phyloP scores from a whole-genome alignment of 2,888 invertebrate species.

The Tetramorium bicarinatum region DNA sequence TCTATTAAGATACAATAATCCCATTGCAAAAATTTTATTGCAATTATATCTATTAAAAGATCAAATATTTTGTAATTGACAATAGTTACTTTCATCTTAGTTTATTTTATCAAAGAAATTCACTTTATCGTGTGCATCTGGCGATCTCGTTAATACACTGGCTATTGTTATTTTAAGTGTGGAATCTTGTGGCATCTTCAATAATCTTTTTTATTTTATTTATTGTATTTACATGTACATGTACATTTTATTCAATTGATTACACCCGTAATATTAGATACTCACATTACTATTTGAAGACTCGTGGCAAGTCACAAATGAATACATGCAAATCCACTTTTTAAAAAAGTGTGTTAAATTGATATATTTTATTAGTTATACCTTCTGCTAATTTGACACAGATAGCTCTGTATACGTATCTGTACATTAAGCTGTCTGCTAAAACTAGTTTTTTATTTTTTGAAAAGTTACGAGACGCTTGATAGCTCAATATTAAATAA shows the following conservation, averaged over 20 bases:
- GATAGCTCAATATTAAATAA: no score
- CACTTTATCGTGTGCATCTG: not conserved
- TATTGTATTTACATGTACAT: not conserved
- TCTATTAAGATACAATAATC: not conserved
- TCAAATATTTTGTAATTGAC: not conserved
- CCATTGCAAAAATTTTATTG: not conserved
- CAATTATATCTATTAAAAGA: not conserved
- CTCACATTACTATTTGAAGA: not conserved
- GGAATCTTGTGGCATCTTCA: not conserved
- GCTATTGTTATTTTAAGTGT: not conserved
- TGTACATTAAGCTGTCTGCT: no score
- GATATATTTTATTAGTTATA: no score
- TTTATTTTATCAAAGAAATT: not conserved
- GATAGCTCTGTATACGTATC: no score
- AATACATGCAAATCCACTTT: no score
- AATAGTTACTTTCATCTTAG: not conserved
- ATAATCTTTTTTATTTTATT: conserved; percentile 1
- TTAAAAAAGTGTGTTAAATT: no score
- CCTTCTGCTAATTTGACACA: no score
- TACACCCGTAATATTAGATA: not conserved
- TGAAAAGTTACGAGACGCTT: no score
- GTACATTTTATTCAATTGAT: conserved; percentile 9
- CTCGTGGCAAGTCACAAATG: not conserved
- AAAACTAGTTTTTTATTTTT: no score
- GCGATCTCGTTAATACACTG: conserved; percentile 7